A percentile compares a stretch with the other conserved stretches of the same genome.
phyloP scores from a whole-genome alignment of 2,113 vertebrate genomes.

The Eira barbara region DNA sequence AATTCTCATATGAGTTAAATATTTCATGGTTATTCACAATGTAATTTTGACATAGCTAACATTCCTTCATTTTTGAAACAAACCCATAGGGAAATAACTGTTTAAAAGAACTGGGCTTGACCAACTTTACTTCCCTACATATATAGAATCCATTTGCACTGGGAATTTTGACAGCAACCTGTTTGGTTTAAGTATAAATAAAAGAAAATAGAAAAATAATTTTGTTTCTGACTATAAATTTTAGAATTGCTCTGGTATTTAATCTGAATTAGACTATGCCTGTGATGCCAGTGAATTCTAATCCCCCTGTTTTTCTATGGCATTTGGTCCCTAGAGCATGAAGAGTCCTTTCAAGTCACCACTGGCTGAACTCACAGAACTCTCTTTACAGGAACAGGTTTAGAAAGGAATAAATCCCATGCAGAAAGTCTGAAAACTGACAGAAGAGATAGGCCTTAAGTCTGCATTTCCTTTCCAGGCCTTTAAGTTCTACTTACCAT shows the following conservation, averaged over 20 bases:
- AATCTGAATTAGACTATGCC: neutral
- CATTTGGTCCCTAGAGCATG: no score
- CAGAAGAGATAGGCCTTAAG: neutral
- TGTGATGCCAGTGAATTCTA: neutral
- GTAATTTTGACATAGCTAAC: neutral
- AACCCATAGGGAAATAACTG: slow-evolving; percentile 17
- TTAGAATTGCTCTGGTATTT: neutral
- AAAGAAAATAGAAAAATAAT: neutral
- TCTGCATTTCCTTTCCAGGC: neutral
- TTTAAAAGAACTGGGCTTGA: neutral
- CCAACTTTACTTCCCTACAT: neutral
- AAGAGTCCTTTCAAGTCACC: neutral
- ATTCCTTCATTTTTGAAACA: neutral
- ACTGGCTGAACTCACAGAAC: neutral
- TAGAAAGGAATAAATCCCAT: neutral
- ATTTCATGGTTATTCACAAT: slow-evolving; percentile 12
- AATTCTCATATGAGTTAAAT: neutral
- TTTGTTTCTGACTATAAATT: neutral
- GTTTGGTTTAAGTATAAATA: neutral
- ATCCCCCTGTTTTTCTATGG: neutral
- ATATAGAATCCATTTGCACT: neutral
- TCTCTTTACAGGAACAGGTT: neutral
- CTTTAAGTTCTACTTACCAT: slow-evolving; percentile 82
- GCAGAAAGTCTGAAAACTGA: neutral
- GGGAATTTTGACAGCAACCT: neutral